Percentiles rank a stretch among this genome's conserved stretches.
Evolutionary conservation across 2,797 vertebrate species (phyloP).

Genomic region (Phalanger gymnotis): DNA sequence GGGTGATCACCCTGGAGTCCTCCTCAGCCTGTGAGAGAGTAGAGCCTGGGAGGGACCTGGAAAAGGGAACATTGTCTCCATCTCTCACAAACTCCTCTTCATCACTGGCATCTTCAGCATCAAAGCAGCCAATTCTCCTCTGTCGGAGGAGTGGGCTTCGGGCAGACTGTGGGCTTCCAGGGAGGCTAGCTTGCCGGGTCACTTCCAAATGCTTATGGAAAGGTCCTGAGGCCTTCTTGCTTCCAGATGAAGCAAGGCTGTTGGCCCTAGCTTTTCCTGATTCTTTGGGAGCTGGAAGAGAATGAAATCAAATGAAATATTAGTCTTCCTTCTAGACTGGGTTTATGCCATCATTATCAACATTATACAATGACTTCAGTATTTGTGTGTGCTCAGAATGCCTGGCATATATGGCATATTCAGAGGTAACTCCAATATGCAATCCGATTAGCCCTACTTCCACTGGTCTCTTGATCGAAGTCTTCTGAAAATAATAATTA

Average conservation of each 20-base stretch:
- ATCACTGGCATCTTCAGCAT: constrained; percentile 87
- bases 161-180: constrained; percentile 86
- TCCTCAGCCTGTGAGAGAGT: constrained; percentile 73
- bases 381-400: not conserved
- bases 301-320: constrained; percentile 6
- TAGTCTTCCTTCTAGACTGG: not conserved
- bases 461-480: not conserved
- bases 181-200: constrained; percentile 83
- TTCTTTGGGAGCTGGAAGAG: constrained; percentile 81
- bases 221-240: constrained; percentile 72
- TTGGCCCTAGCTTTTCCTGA: constrained; percentile 78
- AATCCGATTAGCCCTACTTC: not conserved
- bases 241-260: constrained; percentile 70
- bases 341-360: not conserved
- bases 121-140: constrained; percentile 87
- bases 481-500: not conserved
- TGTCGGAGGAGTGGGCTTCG: constrained; percentile 93
- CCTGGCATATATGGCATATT: not conserved
- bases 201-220: constrained; percentile 79
- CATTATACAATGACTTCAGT: not conserved
- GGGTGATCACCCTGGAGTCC: constrained; percentile 72
- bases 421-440: not conserved
- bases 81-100: constrained; percentile 80
- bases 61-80: constrained; percentile 73
- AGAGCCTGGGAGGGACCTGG: constrained; percentile 72